These are phyloP conservation scores for Mallotus villosus DNA, from an alignment of 2,797 vertebrate species.

Conservation along the genomic window DNA sequence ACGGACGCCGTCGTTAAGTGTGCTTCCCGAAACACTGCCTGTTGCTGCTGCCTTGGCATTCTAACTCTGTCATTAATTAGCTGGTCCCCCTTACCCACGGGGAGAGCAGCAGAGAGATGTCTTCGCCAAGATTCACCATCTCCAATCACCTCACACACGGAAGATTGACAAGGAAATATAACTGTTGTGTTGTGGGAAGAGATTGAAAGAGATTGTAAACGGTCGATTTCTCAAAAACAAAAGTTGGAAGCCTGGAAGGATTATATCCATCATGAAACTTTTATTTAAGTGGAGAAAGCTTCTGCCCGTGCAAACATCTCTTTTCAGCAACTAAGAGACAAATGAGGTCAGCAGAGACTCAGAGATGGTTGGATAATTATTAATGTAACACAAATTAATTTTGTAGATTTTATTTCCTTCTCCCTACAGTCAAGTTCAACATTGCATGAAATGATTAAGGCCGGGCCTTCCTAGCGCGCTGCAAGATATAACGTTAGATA, in stretches of 20 bases:
- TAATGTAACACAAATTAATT: conserved; percentile 7
- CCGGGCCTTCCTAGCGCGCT: conserved; percentile 11
- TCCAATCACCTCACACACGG: background rate
- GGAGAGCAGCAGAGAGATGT: conserved; percentile 24
- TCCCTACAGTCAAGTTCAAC: background rate
- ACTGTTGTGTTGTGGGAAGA: background rate
- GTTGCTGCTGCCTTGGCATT: conserved; percentile 15
- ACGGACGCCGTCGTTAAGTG: conserved; percentile 15
- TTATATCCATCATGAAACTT: background rate
- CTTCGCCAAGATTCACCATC: background rate
- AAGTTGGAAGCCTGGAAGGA: too few relatives aligned
- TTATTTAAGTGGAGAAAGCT: background rate
- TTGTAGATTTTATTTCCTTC: background rate
- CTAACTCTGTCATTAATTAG: conserved; percentile 19
- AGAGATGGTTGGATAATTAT: background rate
- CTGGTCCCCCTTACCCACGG: conserved; percentile 8
- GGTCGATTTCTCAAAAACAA: background rate
- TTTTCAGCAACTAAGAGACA: background rate
- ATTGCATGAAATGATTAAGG: conserved; percentile 2
- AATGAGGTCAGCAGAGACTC: background rate
- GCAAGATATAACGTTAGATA: conserved; percentile 21
- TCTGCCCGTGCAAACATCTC: background rate
- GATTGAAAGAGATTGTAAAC: too few relatives aligned
- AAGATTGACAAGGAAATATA: background rate
- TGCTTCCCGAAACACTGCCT: conserved; percentile 23